Evolutionary conservation across 2,113 vertebrate genomes (phyloP), one percentile per base, ranked within the genome.

Genomic region (Dinomys branickii): DNA sequence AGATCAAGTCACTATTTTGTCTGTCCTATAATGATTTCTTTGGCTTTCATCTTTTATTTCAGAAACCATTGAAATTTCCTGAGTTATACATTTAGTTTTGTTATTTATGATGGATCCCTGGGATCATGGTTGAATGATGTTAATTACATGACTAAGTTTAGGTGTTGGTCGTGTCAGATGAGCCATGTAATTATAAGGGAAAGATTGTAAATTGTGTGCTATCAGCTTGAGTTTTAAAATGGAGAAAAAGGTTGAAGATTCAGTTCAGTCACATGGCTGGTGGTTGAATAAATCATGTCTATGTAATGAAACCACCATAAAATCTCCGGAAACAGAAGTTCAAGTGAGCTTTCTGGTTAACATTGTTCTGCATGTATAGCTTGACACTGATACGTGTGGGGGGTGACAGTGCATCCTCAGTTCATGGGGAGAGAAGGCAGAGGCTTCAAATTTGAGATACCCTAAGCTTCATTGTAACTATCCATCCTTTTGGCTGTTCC

Each of bases 301-400:
- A 4, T 30, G 4, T 38, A 69, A 82, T 20, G 35, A 67, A 77
- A 10, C 8, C 52, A 26, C 58, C 41, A 1, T 87, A 22, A 59
- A 54, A 71, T 26, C 44, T 91, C 33, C 75, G 33, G 10, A 10
- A 13, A 52, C 24, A 28, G 14, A 7, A 83, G 11, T 38, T 92
- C 44, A 16, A 19, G 24, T 19, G 38, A 69, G 28, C 16, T 50
- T 58, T 16, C 8, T 11, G 5, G 28, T 19, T 52, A 50, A 26
- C 7, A 20, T 19, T n/a, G 3, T 11, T 58, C 20, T n/a, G 7
- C 50, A 35, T 14, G 17, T 44, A 38, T 19, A 30, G n/a, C 2
- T 35, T 4, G 17, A 41, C 5, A 17, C 0, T 0, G 4, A 61
- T 52, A 10, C 35, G 17, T 28, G 10, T 30, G 38, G 20, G 59